Conservation (phyloP, 1,140 invertebrate species). For the Anthonomus grandis region DNA sequence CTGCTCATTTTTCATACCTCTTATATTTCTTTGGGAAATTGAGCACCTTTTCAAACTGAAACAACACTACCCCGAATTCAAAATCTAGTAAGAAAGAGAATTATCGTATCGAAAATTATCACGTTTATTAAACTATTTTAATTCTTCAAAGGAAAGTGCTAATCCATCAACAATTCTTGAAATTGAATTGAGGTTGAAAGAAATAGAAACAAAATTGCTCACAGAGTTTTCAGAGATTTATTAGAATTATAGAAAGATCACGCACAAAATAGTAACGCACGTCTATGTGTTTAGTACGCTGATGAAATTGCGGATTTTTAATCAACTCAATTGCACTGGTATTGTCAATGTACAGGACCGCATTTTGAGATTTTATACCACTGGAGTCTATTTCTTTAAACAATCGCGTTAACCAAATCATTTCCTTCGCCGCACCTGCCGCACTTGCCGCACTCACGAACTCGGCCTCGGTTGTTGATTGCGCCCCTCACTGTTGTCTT, state of each 20-base stretch:
- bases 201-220: no score
- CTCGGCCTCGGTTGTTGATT: slow-evolving; percentile 50
- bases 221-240: no score
- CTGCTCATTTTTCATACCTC: no score
- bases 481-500: slow-evolving; percentile 42
- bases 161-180: no score
- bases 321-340: slow-evolving; percentile 43
- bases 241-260: slow-evolving; percentile 15
- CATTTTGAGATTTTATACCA: not conserved
- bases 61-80: no score
- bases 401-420: slow-evolving; percentile 39
- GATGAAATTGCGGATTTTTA: slow-evolving; percentile 47
- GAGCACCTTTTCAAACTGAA: no score
- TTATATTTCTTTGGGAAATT: no score
- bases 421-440: slow-evolving; percentile 38
- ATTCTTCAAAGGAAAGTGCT: no score
- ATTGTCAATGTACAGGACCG: slow-evolving; percentile 24
- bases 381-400: slow-evolving; percentile 33
- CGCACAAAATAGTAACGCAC: slow-evolving; percentile 32
- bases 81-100: no score
- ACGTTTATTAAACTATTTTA: no score
- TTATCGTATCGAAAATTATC: no score
- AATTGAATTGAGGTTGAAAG: no score
- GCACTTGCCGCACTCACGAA: slow-evolving; percentile 34
- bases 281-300: slow-evolving; percentile 42